These are phyloP conservation scores for Chiroxiphia lanceolata DNA, from an alignment of 2,797 vertebrate species.

Conservation along the genomic window DNA sequence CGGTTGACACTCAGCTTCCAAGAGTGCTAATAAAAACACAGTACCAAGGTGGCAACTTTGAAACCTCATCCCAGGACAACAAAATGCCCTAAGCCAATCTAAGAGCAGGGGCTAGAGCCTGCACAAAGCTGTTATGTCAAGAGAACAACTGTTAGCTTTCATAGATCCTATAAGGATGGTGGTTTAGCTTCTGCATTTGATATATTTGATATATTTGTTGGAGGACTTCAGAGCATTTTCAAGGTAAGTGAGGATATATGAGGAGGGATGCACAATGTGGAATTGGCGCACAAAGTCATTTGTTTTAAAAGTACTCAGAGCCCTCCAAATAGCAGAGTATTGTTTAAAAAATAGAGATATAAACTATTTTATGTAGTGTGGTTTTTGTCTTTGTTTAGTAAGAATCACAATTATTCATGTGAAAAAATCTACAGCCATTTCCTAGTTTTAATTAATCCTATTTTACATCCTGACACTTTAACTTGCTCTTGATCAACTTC, in stretches of 20 bases:
- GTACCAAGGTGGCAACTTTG: not conserved
- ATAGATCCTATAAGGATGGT: not conserved
- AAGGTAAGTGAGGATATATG: not conserved
- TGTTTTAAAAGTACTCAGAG: not conserved
- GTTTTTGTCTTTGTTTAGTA: not conserved
- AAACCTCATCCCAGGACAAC: not conserved
- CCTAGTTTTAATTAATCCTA: slow-evolving; percentile 59
- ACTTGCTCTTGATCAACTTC: slow-evolving; percentile 61
- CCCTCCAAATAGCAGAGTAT: not conserved
- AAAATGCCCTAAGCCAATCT: not conserved
- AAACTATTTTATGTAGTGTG: not conserved
- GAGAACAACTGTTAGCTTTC: not conserved
- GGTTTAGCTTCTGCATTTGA: not conserved
- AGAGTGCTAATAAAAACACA: not conserved
- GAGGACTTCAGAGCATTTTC: not conserved
- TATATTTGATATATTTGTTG: not conserved
- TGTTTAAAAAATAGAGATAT: not conserved
- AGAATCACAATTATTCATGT: not conserved
- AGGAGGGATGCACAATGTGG: not conserved
- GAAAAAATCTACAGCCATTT: slow-evolving; percentile 4
- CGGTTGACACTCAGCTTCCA: not conserved
- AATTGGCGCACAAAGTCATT: not conserved
- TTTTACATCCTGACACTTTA: slow-evolving; percentile 54
- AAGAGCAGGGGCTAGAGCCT: not conserved
- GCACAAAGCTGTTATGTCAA: not conserved